Evolutionary conservation across 2,888 invertebrate genomes (phyloP).

Genomic region (Campoletis raptor): DNA sequence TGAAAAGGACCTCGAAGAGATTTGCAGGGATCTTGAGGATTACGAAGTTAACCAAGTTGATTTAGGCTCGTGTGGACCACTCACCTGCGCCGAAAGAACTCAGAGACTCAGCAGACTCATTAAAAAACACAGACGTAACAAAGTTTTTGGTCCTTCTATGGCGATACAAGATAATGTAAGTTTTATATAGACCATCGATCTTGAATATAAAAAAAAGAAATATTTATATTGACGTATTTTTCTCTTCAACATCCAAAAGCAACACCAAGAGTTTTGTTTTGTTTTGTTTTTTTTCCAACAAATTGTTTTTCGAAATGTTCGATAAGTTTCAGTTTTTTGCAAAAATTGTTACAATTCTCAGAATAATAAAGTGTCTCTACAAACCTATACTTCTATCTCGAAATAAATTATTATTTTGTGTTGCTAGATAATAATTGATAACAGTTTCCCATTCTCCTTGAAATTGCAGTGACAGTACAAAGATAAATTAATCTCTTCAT

Average conservation of each 20-base stretch:
- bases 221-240: background rate
- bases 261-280: background rate
- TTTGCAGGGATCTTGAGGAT: constrained; percentile 68
- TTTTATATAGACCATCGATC: constrained; percentile 6
- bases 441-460: background rate
- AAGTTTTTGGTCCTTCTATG: constrained; percentile 79
- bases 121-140: constrained; percentile 88
- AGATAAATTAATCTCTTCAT: background rate
- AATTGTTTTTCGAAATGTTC: background rate
- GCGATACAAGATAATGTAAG: constrained; percentile 70
- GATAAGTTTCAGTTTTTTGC: background rate
- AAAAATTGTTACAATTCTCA: background rate
- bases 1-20: constrained; percentile 75
- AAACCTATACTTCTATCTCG: too few relatives aligned
- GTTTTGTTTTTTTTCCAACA: background rate
- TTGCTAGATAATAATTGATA: background rate
- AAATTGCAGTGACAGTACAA: background rate
- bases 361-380: too few relatives aligned
- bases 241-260: background rate
- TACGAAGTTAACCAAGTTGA: constrained; percentile 68
- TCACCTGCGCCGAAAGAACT: constrained; percentile 90
- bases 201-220: background rate
- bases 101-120: constrained; percentile 89
- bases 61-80: constrained; percentile 84
- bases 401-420: too few relatives aligned